Percentiles rank a stretch among this genome's conserved stretches.
Conservation (phyloP, 2,888 invertebrate species). For the Lycaena phlaeas region DNA sequence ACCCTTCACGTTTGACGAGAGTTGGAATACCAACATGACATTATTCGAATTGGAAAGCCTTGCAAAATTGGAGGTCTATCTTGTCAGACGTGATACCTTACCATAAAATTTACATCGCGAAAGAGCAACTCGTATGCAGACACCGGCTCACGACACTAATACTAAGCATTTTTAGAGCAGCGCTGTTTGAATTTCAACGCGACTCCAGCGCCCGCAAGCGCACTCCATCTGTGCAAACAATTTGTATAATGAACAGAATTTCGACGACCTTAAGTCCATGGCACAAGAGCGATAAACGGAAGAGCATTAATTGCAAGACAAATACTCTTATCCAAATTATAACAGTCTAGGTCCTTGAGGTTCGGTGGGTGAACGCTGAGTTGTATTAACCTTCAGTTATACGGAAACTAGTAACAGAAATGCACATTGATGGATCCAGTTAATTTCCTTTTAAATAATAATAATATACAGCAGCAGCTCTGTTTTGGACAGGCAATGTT, state of each 20-base stretch:
- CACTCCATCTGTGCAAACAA: constrained; percentile 22
- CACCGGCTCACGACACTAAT: constrained; percentile 8
- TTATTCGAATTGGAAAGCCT: too few species aligned
- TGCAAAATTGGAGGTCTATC: too few species aligned
- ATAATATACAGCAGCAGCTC: too few species aligned
- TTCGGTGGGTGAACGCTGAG: not conserved
- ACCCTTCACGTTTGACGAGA: too few species aligned
- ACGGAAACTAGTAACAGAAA: too few species aligned
- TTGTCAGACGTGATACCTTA: too few species aligned
- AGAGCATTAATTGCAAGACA: constrained; percentile 4
- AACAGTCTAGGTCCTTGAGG: constrained; percentile 4
- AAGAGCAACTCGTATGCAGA: constrained; percentile 1
- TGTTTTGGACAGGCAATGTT: too few species aligned
- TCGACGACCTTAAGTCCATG: not conserved
- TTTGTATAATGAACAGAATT: constrained; percentile 10
- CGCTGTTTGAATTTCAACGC: constrained; percentile 21
- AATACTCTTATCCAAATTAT: constrained; percentile 7
- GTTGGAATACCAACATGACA: too few species aligned
- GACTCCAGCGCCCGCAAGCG: constrained; percentile 11
- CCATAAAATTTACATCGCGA: too few species aligned
- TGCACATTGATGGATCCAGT: too few species aligned
- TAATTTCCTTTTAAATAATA: too few species aligned
- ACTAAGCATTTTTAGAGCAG: constrained; percentile 11
- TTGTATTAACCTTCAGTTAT: constrained; percentile 1
- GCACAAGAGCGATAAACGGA: constrained; percentile 1